Evolutionary conservation across 2,113 vertebrate genomes (phyloP).

Genomic region (Rallus limicola): DNA sequence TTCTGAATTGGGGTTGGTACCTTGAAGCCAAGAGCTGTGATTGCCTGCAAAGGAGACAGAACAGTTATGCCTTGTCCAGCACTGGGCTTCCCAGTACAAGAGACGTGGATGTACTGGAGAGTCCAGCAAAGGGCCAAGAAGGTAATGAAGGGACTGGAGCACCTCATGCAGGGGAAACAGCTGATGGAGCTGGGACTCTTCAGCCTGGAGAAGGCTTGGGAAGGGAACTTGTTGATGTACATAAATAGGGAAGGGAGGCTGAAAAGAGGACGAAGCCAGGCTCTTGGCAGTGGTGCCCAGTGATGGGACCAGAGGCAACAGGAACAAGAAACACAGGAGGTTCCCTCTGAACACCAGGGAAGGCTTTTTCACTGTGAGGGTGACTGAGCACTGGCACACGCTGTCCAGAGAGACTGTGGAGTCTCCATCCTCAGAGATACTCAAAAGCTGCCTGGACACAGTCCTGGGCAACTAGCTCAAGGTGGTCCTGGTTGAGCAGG

Average conservation of each 20-base stretch:
- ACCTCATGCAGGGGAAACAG: rapidly evolving
- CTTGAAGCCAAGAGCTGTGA: slow-evolving; percentile 90
- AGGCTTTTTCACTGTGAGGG: not conserved
- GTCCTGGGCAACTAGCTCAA: not conserved
- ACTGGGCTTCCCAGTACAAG: not conserved
- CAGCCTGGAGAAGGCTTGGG: not conserved
- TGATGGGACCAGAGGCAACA: not conserved
- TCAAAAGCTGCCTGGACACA: rapidly evolving
- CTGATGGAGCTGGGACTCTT: not conserved
- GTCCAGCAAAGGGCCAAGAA: rapidly evolving
- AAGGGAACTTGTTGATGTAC: not conserved
- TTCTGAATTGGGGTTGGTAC: slow-evolving; percentile 97
- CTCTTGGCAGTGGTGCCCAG: not conserved
- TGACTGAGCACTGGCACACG: not conserved
- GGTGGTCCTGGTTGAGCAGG: not conserved
- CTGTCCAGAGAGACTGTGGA: not conserved
- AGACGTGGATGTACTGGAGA: not conserved
- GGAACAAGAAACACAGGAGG: not conserved
- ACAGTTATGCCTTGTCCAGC: not conserved
- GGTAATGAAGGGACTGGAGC: not conserved
- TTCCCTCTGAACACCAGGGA: not conserved
- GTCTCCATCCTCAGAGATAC: not conserved
- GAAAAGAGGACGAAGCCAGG: not conserved
- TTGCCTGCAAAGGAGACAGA: slow-evolving; percentile 77
- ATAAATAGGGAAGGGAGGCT: not conserved